A percentile compares a stretch with the other conserved stretches of the same genome.
phyloP scores from a whole-genome alignment of 2,888 invertebrate genomes.

The Thera britannica region DNA sequence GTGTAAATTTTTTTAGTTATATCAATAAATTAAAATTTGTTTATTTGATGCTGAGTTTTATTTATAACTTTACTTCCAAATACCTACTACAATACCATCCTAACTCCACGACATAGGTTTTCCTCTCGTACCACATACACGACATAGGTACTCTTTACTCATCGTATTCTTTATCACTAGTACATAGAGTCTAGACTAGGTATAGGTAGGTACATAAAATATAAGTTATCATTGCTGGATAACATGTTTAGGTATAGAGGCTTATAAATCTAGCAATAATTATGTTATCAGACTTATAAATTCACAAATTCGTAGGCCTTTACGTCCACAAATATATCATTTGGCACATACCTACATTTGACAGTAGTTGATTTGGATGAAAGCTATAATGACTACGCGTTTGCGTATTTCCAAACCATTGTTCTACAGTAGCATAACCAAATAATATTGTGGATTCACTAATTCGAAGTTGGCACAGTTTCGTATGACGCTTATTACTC shows the following conservation, averaged over 20 bases:
- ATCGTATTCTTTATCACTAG: no score
- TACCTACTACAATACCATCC: not conserved
- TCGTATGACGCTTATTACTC: conserved; percentile 11
- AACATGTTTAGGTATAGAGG: no score
- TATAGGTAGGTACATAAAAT: no score
- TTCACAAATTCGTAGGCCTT: no score
- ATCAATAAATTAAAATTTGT: conserved; percentile 85
- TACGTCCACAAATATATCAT: no score
- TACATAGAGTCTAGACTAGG: no score
- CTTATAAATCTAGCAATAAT: no score
- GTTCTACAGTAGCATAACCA: not conserved
- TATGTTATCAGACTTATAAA: no score
- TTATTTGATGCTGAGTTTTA: conserved; percentile 77
- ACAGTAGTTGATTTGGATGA: not conserved
- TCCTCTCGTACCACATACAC: no score
- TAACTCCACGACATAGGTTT: no score
- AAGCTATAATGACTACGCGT: not conserved
- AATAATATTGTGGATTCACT: conserved; percentile 1
- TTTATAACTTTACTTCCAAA: conserved; percentile 43
- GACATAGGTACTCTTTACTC: no score
- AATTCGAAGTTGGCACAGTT: conserved; percentile 17
- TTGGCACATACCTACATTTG: not conserved
- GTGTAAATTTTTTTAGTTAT: conserved; percentile 83
- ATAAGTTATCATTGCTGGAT: no score
- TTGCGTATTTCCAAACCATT: not conserved